Evolutionary conservation across 2,888 invertebrate genomes (phyloP).

Genomic region (Caenorhabditis sulstoni): DNA sequence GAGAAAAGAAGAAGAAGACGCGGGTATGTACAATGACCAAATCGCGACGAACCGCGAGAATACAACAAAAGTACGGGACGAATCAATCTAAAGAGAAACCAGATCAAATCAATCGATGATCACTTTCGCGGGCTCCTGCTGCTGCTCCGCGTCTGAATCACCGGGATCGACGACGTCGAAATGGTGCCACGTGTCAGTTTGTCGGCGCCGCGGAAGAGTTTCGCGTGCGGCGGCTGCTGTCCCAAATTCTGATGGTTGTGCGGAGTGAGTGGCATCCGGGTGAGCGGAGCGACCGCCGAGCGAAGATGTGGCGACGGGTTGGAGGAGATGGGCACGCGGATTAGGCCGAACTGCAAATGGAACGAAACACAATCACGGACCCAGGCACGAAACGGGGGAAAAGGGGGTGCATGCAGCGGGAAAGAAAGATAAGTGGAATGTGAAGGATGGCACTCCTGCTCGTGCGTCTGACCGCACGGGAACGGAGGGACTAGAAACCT

Average conservation of each 20-base stretch:
- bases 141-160: too few species aligned
- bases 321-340: constrained; percentile 33
- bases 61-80: too few species aligned
- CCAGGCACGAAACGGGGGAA: constrained; percentile 26
- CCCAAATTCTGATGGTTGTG: constrained; percentile 2
- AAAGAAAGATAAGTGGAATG: constrained; percentile 16
- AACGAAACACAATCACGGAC: constrained; percentile 27
- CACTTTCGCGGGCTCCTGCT: too few species aligned
- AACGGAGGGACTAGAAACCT: neutral
- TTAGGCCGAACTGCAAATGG: constrained; percentile 51
- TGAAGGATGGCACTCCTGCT: constrained; percentile 2
- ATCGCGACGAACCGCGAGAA: neutral
- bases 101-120: too few species aligned
- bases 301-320: constrained; percentile 11
- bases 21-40: neutral
- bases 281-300: neutral
- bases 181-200: constrained; percentile 11
- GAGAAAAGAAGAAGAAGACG: neutral
- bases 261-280: constrained; percentile 14
- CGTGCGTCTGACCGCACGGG: constrained; percentile 22
- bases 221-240: too few species aligned
- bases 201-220: too few species aligned
- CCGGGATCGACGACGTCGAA: neutral
- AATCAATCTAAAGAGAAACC: too few species aligned
- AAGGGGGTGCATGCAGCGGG: constrained; percentile 10